phyloP scores from a whole-genome alignment of 2,888 invertebrate genomes.

The Proisotoma minuta region DNA sequence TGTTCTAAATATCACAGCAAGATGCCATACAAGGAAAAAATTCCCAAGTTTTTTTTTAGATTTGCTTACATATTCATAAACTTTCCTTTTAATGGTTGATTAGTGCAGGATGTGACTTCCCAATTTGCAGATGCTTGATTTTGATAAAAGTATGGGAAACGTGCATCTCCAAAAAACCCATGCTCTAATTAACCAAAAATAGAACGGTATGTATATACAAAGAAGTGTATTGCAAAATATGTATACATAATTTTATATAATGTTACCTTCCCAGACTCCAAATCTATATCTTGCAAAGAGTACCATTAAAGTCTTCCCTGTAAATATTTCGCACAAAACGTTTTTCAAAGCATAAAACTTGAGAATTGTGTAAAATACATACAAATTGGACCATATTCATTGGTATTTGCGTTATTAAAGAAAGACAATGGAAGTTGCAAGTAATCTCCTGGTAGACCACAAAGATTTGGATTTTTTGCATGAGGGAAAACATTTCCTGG shows the following conservation, averaged over 20 bases:
- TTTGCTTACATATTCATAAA: slow-evolving; percentile 12
- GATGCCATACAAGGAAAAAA: background rate
- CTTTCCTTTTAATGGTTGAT: slow-evolving; percentile 18
- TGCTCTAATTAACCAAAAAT: slow-evolving; percentile 7
- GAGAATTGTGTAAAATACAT: background rate
- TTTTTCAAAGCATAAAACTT: background rate
- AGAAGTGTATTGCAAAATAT: too few relatives aligned
- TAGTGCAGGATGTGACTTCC: slow-evolving; percentile 27
- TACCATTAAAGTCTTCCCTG: slow-evolving; percentile 29
- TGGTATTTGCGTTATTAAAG: slow-evolving; percentile 10
- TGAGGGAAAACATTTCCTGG: slow-evolving; percentile 16
- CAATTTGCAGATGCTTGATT: slow-evolving; percentile 7
- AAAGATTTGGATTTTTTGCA: slow-evolving; percentile 33
- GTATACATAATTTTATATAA: too few relatives aligned
- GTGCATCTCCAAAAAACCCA: background rate
- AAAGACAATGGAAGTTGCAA: slow-evolving; percentile 26
- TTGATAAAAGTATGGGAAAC: slow-evolving; percentile 33
- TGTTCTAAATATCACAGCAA: too few relatives aligned
- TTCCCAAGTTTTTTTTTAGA: background rate
- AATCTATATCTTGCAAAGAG: slow-evolving; percentile 35
- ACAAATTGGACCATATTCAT: slow-evolving; percentile 4
- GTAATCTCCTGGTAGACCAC: slow-evolving; percentile 26
- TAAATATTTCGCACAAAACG: background rate
- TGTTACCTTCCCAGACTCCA: slow-evolving; percentile 35
- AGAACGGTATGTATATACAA: too few relatives aligned